Percentiles rank a stretch among this genome's conserved stretches.
Conservation (phyloP, 2,888 invertebrate species). For the Agrypnus murinus region DNA sequence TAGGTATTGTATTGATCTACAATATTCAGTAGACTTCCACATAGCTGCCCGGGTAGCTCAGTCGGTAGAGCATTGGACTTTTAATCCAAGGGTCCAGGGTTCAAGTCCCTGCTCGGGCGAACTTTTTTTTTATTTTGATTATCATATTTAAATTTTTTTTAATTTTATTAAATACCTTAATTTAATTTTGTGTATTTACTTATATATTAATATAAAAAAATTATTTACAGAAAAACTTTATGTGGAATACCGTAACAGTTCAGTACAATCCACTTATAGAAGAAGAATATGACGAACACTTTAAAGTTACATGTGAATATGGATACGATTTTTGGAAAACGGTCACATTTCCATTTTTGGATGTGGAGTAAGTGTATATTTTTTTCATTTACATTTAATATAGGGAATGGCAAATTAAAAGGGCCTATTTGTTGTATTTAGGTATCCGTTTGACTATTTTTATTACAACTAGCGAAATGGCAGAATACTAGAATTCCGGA, state of each 20-base stretch:
- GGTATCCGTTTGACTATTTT: too few relatives aligned
- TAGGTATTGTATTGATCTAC: conserved; percentile 70
- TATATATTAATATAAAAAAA: too few relatives aligned
- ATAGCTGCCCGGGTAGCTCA: conserved; percentile 78
- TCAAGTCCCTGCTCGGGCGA: conserved; percentile 83
- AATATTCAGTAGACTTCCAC: neutral
- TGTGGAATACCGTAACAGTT: conserved; percentile 97
- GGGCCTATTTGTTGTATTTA: too few relatives aligned
- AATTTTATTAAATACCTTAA: too few relatives aligned
- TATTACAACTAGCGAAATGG: conserved; percentile 8
- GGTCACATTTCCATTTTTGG: conserved; percentile 94
- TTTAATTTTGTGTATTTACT: too few relatives aligned
- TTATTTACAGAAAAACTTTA: conserved; percentile 86
- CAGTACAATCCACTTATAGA: conserved; percentile 95
- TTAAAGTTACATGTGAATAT: conserved; percentile 96
- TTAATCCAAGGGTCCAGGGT: conserved; percentile 85
- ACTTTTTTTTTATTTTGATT: conserved; percentile 56
- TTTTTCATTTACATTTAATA: neutral
- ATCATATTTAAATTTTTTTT: conserved; percentile 37
- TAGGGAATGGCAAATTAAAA: too few relatives aligned
- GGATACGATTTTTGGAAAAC: conserved; percentile 98
- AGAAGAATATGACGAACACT: conserved; percentile 95
- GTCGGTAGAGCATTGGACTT: conserved; percentile 83
- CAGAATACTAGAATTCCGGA: too few relatives aligned
- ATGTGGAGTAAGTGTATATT: conserved; percentile 87